Percentiles rank a stretch among this genome's conserved stretches.
Evolutionary conservation across 1,140 invertebrate species (phyloP).

Genomic region (Megalopta genalis): DNA sequence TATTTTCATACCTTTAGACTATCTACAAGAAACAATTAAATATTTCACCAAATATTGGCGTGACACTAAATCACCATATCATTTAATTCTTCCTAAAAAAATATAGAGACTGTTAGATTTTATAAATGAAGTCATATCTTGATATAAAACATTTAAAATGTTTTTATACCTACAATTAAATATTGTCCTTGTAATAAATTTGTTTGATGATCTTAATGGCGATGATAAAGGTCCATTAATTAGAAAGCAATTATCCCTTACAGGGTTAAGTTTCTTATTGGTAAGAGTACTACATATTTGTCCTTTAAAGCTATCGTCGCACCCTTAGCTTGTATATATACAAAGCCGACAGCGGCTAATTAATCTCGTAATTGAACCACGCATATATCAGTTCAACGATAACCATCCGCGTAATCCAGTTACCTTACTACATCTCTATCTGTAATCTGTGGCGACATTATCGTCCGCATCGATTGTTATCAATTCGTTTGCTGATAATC

Average conservation of each 20-base stretch:
- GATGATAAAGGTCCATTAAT: background rate
- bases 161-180: too few species aligned
- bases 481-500: background rate
- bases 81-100: too few species aligned
- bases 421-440: background rate
- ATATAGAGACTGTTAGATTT: too few species aligned
- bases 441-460: background rate
- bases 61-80: too few species aligned
- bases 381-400: background rate
- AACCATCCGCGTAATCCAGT: background rate
- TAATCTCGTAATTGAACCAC: slow-evolving; percentile 1
- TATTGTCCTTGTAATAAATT: too few species aligned
- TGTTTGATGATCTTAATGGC: too few species aligned
- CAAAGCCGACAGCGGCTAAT: background rate
- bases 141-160: too few species aligned
- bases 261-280: background rate
- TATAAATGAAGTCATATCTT: too few species aligned
- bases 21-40: too few species aligned
- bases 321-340: background rate
- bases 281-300: background rate
- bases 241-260: background rate
- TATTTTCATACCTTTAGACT: too few species aligned
- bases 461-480: slow-evolving; percentile 3
- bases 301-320: background rate
- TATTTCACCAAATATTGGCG: too few species aligned